A percentile compares a stretch with the other conserved stretches of the same genome.
phyloP scores from a whole-genome alignment of 92 coral and sea anemone genomes.

The Zoanthus sociatus region DNA sequence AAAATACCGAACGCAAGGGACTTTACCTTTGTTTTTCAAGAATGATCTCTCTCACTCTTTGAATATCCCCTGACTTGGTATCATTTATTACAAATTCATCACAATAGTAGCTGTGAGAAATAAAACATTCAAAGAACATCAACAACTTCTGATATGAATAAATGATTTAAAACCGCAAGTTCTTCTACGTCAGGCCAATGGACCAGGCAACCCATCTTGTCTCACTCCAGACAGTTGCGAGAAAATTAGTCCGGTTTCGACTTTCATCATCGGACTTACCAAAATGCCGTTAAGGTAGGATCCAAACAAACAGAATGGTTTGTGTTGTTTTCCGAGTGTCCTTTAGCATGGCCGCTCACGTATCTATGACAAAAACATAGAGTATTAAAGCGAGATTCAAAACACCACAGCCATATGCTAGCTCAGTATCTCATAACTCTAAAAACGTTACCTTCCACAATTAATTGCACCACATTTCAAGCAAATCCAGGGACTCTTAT shows the following conservation, averaged over 20 bases:
- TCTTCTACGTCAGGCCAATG: background rate
- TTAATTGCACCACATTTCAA: slow-evolving; percentile 88
- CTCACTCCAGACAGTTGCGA: background rate
- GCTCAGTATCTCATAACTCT: background rate
- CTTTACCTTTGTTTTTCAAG: slow-evolving; percentile 73
- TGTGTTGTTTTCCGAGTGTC: slow-evolving; percentile 82
- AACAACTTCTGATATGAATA: background rate
- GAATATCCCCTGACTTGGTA: slow-evolving; percentile 89
- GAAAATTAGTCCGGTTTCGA: background rate
- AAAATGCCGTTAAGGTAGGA: slow-evolving; percentile 90
- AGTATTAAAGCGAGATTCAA: background rate
- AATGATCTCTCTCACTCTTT: slow-evolving; percentile 84
- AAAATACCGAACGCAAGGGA: background rate
- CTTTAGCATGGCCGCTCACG: slow-evolving; percentile 96
- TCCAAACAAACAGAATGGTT: slow-evolving; percentile 94
- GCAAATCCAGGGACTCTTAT: slow-evolving; percentile 98
- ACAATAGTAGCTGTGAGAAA: slow-evolving; percentile 83
- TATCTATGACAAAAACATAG: slow-evolving; percentile 67
- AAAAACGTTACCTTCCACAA: slow-evolving; percentile 88
- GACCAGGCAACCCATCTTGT: background rate
- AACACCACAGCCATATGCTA: background rate
- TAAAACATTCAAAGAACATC: background rate
- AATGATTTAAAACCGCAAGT: background rate
- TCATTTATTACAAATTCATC: slow-evolving; percentile 97
- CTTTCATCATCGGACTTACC: slow-evolving; percentile 64